These are phyloP conservation scores for Bos taurus DNA, from an alignment of 2,113 vertebrate species.

Conservation along the genomic window ARS-UCD2.0 NC_037351.1:52382501-52383000, in stretches of 20 bases:
- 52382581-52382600: not conserved
- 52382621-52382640: not conserved
- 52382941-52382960: not conserved
- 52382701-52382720: not conserved
- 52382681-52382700: not conserved
- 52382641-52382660: not conserved
- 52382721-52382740: not conserved
- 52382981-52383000: not conserved
- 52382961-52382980: not conserved
- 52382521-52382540: not conserved
- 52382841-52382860: not conserved
- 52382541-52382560: not conserved
- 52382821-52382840: not conserved
- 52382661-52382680: rapidly evolving
- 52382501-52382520: not conserved
- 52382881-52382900: not conserved
- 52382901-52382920: not conserved
- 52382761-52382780: not conserved
- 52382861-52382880: not conserved
- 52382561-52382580: rapidly evolving
- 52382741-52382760: not conserved
- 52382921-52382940: not conserved
- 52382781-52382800: not conserved
- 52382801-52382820: not conserved
- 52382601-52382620: not conserved